Evolutionary conservation across 1,140 invertebrate genomes (phyloP).

Genomic region (Tetramorium parvispinum): DNA sequence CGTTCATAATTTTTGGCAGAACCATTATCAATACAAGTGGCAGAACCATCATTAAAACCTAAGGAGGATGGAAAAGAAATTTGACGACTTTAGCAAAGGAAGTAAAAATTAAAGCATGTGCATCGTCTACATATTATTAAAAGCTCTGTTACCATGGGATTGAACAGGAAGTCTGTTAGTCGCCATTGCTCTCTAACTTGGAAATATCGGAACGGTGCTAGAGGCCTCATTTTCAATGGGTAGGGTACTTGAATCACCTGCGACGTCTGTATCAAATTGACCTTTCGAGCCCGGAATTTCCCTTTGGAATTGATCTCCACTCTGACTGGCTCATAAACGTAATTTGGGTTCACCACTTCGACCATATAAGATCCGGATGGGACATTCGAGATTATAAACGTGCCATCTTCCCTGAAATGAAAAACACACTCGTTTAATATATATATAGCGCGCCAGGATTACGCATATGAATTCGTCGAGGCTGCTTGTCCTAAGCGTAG

Average conservation of each 20-base stretch:
- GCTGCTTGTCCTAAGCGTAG: not conserved
- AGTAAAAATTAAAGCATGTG: conserved; percentile 1
- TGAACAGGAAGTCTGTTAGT: conserved; percentile 97
- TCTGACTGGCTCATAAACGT: conserved; percentile 95
- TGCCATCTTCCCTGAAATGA: conserved; percentile 93
- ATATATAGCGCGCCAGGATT: not conserved
- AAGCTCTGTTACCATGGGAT: conserved; percentile 92
- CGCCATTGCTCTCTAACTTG: conserved; percentile 97
- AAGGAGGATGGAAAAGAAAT: not conserved
- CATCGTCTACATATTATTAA: not conserved
- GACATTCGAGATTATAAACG: conserved; percentile 95
- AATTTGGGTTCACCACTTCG: conserved; percentile 96
- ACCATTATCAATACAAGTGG: conserved; percentile 96
- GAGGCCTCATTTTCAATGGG: conserved; percentile 94
- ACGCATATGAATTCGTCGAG: not conserved
- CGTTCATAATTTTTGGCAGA: conserved; percentile 98
- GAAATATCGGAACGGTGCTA: conserved; percentile 95
- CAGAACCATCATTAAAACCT: conserved; percentile 98
- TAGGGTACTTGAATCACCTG: conserved; percentile 95
- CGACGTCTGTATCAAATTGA: conserved; percentile 97
- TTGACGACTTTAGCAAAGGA: not conserved
- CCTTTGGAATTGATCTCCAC: conserved; percentile 98
- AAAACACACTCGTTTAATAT: conserved; percentile 48
- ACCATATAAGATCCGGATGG: conserved; percentile 98
- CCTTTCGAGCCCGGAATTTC: conserved; percentile 97